Percentiles rank a stretch among this genome's conserved stretches.
Conservation (phyloP, 2,797 vertebrate species). For the Schizothorax lantsangensis region DNA sequence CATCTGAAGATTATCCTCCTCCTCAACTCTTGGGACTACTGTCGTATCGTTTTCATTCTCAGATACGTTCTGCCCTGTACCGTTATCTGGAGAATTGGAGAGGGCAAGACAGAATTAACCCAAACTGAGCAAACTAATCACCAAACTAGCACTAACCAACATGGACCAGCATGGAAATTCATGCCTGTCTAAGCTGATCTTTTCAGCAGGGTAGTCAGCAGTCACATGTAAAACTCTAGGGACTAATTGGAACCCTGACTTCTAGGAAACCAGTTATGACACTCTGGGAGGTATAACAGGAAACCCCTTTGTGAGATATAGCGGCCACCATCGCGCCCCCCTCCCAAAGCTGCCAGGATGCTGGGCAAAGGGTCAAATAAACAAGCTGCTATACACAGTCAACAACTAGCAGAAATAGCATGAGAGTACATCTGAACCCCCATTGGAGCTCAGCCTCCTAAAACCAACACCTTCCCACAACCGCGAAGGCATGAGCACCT, state of each 20-base stretch:
- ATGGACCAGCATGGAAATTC: neutral
- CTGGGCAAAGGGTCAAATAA: constrained; percentile 66
- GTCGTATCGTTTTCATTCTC: constrained; percentile 43
- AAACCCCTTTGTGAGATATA: constrained; percentile 16
- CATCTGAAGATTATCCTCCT: constrained; percentile 72
- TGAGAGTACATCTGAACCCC: constrained; percentile 30
- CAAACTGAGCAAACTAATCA: neutral
- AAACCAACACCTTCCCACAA: constrained; percentile 17
- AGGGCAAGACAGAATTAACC: neutral
- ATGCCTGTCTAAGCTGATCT: neutral
- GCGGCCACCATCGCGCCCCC: neutral
- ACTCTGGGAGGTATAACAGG: constrained; percentile 22
- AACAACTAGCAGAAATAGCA: constrained; percentile 68
- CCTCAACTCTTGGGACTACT: constrained; percentile 3
- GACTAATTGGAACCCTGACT: neutral
- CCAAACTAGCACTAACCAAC: constrained; percentile 18
- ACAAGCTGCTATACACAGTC: constrained; percentile 53
- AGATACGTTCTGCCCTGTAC: constrained; percentile 68
- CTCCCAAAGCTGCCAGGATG: constrained; percentile 46
- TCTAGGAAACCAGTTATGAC: constrained; percentile 21
- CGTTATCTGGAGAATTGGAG: constrained; percentile 67
- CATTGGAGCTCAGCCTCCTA: neutral
- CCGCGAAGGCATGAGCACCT: neutral
- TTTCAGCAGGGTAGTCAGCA: neutral
- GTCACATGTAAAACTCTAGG: neutral